Evolutionary conservation across 2,888 invertebrate genomes (phyloP), one percentile per base, ranked within the genome.

Genomic region (Pocota personata): DNA sequence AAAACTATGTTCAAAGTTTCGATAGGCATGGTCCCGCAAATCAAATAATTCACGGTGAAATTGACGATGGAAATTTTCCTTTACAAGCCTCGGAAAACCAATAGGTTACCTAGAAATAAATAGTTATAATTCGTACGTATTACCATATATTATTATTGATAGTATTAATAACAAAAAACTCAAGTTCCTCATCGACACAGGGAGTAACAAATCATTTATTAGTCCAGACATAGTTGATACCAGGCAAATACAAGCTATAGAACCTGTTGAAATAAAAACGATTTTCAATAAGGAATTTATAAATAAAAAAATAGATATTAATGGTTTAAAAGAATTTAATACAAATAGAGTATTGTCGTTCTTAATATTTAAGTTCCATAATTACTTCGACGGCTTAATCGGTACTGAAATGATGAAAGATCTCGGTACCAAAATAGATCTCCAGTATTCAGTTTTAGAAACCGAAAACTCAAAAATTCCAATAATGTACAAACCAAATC

Each of bases 221-320:
- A 35, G 8, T 10, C 57, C 52, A 52, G 27, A 27, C 1, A 3
- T 60, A 5, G n/a, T n/a, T n/a, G n/a, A 8, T 10, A 12, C 12
- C 2, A n/a, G 1, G 40, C 24, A 24, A 35, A 60, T 6, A n/a
- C n/a, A n/a, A n/a, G n/a, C n/a, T n/a, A n/a, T n/a, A n/a, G n/a
- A n/a, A n/a, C 60, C 60, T 3, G n/a, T 60, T n/a, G 40, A 60
- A 24, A 40, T 60, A 21, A 60, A 40, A 60, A 60, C 60, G 6
- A 40, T 60, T 24, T 60, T 60, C 8, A 24, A 21, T 8, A 60
- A 40, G 1, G 2, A 60, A n/a, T 2, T 24, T 14, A 5, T 60
- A 1, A 16, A 60, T 40, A 3, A 60, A n/a, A 1, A 60, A 19
- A 6, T 37, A 7, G 2, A 0, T n/a, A 2, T 60, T n/a, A 8